Conservation (phyloP, 2,797 vertebrate genomes). For the Catharus ustulatus region DNA sequence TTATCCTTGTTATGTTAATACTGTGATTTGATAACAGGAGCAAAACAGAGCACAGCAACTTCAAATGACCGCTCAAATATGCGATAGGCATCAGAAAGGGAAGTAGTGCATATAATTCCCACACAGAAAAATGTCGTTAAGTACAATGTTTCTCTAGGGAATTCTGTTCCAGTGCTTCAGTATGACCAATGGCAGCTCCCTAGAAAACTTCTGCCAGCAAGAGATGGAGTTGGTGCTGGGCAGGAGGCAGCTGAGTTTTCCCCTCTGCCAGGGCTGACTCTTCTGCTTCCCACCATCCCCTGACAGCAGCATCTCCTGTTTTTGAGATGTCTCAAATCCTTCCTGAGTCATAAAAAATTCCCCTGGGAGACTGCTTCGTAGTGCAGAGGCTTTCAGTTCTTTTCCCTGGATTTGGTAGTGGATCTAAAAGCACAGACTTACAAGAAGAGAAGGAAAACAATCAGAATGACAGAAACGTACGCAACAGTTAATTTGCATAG, state of each 20-base stretch:
- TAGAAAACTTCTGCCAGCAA: background rate
- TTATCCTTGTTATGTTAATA: slow-evolving; percentile 37
- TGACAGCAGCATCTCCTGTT: background rate
- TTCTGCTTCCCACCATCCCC: background rate
- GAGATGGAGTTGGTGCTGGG: background rate
- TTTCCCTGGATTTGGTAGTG: background rate
- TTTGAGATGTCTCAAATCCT: slow-evolving; percentile 44
- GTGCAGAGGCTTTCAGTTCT: background rate
- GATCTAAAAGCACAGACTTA: background rate
- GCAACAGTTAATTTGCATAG: background rate
- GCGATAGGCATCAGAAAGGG: slow-evolving; percentile 56
- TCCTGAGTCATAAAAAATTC: slow-evolving; percentile 15
- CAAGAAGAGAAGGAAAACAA: background rate
- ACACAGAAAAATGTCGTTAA: slow-evolving; percentile 56
- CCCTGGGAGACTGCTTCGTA: background rate
- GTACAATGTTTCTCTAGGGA: slow-evolving; percentile 47
- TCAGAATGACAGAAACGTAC: background rate
- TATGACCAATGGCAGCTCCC: background rate
- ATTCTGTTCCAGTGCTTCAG: background rate
- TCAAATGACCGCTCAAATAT: slow-evolving; percentile 34
- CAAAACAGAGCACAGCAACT: slow-evolving; percentile 20
- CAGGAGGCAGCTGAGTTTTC: background rate
- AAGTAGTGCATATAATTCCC: slow-evolving; percentile 60
- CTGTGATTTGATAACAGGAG: slow-evolving; percentile 30
- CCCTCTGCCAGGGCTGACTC: background rate